These are phyloP conservation scores for Dipodomys spectabilis DNA, from an alignment of 2,113 vertebrate genomes.

Conservation along the genomic window DNA sequence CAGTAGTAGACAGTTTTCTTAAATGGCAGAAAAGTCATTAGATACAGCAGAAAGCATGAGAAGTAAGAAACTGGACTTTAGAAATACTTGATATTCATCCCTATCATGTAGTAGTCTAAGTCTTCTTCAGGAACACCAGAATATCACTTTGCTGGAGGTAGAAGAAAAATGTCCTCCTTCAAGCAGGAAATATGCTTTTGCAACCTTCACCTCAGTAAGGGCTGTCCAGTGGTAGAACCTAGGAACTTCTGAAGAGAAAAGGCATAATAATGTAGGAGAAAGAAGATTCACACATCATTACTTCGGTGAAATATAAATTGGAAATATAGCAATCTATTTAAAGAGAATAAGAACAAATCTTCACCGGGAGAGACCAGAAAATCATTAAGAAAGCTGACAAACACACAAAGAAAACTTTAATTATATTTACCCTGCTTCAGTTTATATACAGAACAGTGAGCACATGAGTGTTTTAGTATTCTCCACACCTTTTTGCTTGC, in stretches of 20 bases:
- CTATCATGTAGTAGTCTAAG: neutral
- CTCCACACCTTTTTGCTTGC: neutral
- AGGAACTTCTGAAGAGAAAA: neutral
- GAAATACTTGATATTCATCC: neutral
- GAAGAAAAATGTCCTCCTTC: slow-evolving; percentile 40
- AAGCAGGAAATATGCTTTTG: slow-evolving; percentile 6
- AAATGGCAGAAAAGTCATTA: neutral
- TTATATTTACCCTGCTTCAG: neutral
- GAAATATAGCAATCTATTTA: neutral
- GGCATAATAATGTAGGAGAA: neutral
- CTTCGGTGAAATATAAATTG: slow-evolving; percentile 35
- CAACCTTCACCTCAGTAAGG: neutral
- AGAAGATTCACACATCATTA: neutral
- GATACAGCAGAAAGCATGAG: neutral
- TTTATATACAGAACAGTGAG: neutral
- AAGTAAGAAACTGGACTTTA: neutral
- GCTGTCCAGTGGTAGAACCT: neutral
- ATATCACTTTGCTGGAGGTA: neutral
- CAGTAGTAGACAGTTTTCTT: neutral
- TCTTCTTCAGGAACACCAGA: neutral
- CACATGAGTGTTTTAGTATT: neutral
- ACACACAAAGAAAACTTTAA: neutral
- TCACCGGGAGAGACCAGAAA: neutral
- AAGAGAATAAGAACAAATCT: slow-evolving; percentile 26
- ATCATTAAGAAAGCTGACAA: neutral